Evolutionary conservation across 2,888 invertebrate species (phyloP).

Genomic region (Yponomeuta malinellus): DNA sequence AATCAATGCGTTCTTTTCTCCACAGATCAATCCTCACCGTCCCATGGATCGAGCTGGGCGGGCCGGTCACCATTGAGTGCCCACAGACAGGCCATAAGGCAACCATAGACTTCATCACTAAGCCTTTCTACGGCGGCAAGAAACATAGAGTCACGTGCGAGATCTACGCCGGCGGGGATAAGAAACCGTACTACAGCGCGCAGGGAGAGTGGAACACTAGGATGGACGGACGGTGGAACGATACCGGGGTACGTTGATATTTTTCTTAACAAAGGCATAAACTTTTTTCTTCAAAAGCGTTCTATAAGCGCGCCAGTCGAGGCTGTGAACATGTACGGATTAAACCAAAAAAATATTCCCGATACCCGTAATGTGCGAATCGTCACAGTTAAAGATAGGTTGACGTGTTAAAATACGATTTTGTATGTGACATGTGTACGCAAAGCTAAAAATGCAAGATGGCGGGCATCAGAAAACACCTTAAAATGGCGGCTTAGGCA

Average conservation of each 20-base stretch:
- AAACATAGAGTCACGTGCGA: slow-evolving; percentile 92
- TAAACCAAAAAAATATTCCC: too few relatives aligned
- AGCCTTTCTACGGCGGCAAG: slow-evolving; percentile 98
- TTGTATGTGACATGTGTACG: too few relatives aligned
- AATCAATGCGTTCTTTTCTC: not conserved
- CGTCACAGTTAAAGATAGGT: too few relatives aligned
- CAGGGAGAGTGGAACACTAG: slow-evolving; percentile 98
- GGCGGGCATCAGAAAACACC: too few relatives aligned
- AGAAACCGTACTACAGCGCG: slow-evolving; percentile 91
- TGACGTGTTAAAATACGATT: too few relatives aligned
- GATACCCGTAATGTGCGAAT: too few relatives aligned
- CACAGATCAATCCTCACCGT: slow-evolving; percentile 94
- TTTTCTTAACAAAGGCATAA: slow-evolving; percentile 26
- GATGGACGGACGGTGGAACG: slow-evolving; percentile 94
- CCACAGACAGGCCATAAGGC: slow-evolving; percentile 95
- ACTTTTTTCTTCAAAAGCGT: not conserved
- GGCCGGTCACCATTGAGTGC: slow-evolving; percentile 92
- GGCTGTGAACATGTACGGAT: too few relatives aligned
- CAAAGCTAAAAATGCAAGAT: too few relatives aligned
- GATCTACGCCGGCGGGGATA: slow-evolving; percentile 85
- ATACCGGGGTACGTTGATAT: slow-evolving; percentile 66
- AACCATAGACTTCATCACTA: slow-evolving; percentile 96
- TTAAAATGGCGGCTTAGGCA: too few relatives aligned
- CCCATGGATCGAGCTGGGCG: slow-evolving; percentile 99
- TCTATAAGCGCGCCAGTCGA: too few relatives aligned